A percentile compares a stretch with the other conserved stretches of the same genome.
These are phyloP conservation scores for Dermatophagoides farinae DNA, from an alignment of 1,140 invertebrate genomes.

Conservation along the genomic window DNA sequence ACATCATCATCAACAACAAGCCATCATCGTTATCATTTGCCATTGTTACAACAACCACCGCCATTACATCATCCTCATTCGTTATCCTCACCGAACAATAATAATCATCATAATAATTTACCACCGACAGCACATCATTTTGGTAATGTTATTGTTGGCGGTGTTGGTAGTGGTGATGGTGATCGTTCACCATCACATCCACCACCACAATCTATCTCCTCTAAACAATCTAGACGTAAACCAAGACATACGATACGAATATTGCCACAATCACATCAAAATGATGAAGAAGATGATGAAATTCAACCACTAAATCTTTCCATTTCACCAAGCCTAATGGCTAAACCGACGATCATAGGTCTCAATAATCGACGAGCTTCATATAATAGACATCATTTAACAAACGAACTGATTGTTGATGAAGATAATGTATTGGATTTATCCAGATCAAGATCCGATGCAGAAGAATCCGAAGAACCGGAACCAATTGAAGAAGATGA, in stretches of 20 bases:
- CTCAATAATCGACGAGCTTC: constrained; percentile 8
- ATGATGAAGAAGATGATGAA: constrained; percentile 14
- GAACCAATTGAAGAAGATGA: constrained; percentile 41
- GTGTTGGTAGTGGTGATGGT: constrained; percentile 11
- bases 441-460: constrained; percentile 30
- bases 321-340: constrained; percentile 7
- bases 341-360: constrained; percentile 4
- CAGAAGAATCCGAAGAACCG: constrained; percentile 43
- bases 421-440: constrained; percentile 20
- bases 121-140: constrained; percentile 6
- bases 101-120: neutral
- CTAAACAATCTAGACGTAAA: constrained; percentile 16
- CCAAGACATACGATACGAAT: constrained; percentile 20
- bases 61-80: neutral
- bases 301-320: constrained; percentile 21
- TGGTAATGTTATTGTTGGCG: neutral
- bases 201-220: neutral
- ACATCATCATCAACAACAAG: neutral
- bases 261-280: constrained; percentile 16
- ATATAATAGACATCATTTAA: constrained; percentile 8
- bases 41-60: neutral
- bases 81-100: neutral
- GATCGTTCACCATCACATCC: neutral
- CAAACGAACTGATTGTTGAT: constrained; percentile 1
- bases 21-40: neutral